These are phyloP conservation scores for Anser cygnoides DNA, from an alignment of 2,113 vertebrate species.

Conservation along the genomic window DNA sequence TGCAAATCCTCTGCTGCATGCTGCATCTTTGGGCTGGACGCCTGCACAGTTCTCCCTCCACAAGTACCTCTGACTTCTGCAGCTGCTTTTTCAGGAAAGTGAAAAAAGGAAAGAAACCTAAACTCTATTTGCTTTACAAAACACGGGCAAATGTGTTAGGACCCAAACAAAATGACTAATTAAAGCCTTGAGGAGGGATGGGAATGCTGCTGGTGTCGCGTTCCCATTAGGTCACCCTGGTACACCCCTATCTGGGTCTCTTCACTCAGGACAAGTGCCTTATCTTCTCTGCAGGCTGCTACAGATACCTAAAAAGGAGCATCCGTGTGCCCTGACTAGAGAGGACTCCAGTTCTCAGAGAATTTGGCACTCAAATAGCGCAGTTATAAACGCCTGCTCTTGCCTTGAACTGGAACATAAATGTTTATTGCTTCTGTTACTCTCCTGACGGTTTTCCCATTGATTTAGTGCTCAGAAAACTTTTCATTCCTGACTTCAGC, in stretches of 20 bases:
- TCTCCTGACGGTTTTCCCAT: neutral
- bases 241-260: neutral
- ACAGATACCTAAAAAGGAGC: neutral
- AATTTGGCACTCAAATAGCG: neutral
- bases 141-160: neutral
- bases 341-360: neutral
- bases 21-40: neutral
- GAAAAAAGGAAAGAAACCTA: neutral
- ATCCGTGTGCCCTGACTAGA: neutral
- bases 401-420: conserved; percentile 22
- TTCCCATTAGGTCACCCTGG: neutral
- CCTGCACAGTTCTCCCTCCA: neutral
- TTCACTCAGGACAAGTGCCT: neutral
- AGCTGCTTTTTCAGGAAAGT: neutral
- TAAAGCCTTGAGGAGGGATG: neutral
- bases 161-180: neutral
- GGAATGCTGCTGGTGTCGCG: neutral
- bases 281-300: neutral
- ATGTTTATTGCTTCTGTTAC: conserved; percentile 32
- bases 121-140: neutral
- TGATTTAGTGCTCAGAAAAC: neutral
- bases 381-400: neutral
- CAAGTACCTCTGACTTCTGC: neutral
- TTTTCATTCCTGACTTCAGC: conserved; percentile 5
- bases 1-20: neutral